Conservation (phyloP, 2,888 invertebrate species). For the Melanargia galathea region DNA sequence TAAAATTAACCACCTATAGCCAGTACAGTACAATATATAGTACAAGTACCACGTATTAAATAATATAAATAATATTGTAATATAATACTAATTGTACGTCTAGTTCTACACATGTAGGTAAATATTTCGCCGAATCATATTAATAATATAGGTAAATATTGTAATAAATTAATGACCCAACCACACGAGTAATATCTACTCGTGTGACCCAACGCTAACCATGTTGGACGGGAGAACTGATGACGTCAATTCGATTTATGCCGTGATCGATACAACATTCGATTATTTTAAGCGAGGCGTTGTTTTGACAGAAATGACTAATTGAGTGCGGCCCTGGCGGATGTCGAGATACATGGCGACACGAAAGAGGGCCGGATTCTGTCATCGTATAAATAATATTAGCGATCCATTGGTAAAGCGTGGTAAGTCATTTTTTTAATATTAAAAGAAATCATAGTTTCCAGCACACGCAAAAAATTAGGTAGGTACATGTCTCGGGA, state of each 20-base stretch:
- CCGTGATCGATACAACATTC: conserved; percentile 49
- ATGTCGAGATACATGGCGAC: conserved; percentile 69
- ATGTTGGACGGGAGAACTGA: conserved; percentile 27
- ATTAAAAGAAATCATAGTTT: neutral
- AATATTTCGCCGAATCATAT: too few relatives aligned
- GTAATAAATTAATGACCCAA: too few relatives aligned
- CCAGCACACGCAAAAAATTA: neutral
- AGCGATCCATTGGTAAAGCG: conserved; percentile 31
- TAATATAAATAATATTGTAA: too few relatives aligned
- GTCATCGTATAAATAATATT: conserved; percentile 56
- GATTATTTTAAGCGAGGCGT: conserved; percentile 66
- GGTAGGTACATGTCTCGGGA: too few relatives aligned
- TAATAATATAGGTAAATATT: too few relatives aligned
- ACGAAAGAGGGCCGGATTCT: conserved; percentile 53
- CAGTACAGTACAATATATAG: too few relatives aligned
- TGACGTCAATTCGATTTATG: conserved; percentile 38
- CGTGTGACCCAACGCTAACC: neutral
- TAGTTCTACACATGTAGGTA: too few relatives aligned
- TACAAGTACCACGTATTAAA: too few relatives aligned
- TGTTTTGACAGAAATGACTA: conserved; percentile 76
- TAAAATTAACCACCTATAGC: too few relatives aligned
- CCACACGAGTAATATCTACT: neutral
- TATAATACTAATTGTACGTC: too few relatives aligned
- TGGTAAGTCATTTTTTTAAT: conserved; percentile 29
- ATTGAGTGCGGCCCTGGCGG: conserved; percentile 69